These are phyloP conservation scores for Rhineura floridana DNA, from an alignment of 2,113 vertebrate species.

Conservation along the genomic window DNA sequence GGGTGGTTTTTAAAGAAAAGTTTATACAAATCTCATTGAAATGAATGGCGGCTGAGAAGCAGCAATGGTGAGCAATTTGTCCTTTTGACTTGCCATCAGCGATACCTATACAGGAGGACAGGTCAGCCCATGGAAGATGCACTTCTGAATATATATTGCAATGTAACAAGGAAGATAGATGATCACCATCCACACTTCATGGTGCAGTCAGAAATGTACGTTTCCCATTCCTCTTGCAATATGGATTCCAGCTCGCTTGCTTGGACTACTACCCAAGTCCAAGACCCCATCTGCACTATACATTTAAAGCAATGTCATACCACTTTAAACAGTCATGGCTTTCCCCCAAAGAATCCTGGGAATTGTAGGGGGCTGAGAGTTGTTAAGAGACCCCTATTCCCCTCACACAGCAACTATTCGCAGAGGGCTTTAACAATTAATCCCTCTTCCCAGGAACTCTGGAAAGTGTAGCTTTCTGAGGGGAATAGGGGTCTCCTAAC, in stretches of 20 bases:
- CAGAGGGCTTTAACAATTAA: no score
- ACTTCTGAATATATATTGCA: background rate
- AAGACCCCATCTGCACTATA: background rate
- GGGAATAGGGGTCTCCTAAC: no score
- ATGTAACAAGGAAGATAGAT: background rate
- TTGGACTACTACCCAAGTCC: background rate
- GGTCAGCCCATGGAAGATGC: background rate
- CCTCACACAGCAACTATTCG: no score
- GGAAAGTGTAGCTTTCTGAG: no score
- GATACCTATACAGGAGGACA: background rate
- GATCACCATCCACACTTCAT: background rate
- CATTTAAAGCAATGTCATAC: no score
- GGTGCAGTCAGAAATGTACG: background rate
- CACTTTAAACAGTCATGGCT: no score
- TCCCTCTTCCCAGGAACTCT: no score
- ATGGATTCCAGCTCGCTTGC: background rate
- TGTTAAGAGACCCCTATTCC: no score
- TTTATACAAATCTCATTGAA: background rate
- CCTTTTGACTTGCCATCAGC: background rate
- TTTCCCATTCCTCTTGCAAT: background rate
- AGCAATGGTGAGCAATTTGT: background rate
- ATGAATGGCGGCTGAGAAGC: background rate
- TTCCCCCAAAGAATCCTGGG: no score
- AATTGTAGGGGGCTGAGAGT: no score
- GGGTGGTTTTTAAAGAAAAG: background rate